A percentile compares a stretch with the other conserved stretches of the same genome.
phyloP scores from a whole-genome alignment of 2,888 invertebrate genomes.

The Linnaemya vulpina region DNA sequence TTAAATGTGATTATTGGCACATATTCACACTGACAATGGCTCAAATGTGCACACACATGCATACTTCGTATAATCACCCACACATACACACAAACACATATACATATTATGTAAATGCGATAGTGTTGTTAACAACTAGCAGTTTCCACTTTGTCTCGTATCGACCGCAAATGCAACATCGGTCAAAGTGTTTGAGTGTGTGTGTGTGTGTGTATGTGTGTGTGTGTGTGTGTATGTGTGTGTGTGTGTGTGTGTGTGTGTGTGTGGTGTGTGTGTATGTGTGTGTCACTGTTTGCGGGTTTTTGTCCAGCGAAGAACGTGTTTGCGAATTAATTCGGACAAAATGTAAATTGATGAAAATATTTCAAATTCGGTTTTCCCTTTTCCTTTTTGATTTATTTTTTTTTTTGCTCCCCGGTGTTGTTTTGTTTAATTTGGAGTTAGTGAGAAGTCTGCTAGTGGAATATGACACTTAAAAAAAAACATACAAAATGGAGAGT shows the following conservation, averaged over 20 bases:
- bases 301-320: conserved; percentile 2
- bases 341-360: conserved; percentile 42
- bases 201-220: conserved; percentile 23
- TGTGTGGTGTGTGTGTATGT: conserved; percentile 13
- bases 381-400: background rate
- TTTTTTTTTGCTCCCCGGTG: too few relatives aligned
- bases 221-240: conserved; percentile 22
- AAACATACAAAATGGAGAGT: background rate
- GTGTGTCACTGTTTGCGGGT: background rate
- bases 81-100: background rate
- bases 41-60: background rate
- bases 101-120: conserved; percentile 8
- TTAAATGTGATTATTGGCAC: conserved; percentile 59
- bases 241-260: conserved; percentile 18
- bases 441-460: background rate
- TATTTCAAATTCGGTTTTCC: conserved; percentile 30
- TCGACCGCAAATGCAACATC: conserved; percentile 31
- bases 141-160: conserved; percentile 7
- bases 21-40: background rate
- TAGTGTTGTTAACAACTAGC: conserved; percentile 10
- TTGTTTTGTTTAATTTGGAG: background rate
- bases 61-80: background rate
- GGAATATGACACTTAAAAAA: background rate
- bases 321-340: conserved; percentile 39
- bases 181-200: conserved; percentile 9